phyloP scores from a whole-genome alignment of 2,797 vertebrate species.

The Bucorvus abyssinicus region DNA sequence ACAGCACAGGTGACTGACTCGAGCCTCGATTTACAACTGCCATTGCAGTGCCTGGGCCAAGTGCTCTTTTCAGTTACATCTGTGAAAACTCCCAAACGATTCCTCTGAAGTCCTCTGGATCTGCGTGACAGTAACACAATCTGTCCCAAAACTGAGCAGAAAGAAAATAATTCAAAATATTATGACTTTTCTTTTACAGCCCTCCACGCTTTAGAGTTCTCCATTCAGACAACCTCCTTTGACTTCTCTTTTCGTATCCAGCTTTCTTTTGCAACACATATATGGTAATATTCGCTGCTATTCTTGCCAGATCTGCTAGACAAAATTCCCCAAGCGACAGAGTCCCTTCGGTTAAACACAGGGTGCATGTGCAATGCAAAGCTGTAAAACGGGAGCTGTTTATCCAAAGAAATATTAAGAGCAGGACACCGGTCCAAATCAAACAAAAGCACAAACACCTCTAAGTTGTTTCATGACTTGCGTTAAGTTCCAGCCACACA shows the following conservation, averaged over 20 bases:
- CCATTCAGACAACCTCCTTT: neutral
- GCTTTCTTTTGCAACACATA: neutral
- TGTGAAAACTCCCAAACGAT: neutral
- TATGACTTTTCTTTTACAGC: neutral
- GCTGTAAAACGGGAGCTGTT: slow-evolving; percentile 43
- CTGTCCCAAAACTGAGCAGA: neutral
- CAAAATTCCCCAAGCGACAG: slow-evolving; percentile 27
- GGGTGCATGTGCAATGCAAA: neutral
- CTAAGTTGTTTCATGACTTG: slow-evolving; percentile 15
- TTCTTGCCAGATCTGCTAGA: neutral
- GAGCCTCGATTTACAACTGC: neutral
- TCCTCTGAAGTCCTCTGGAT: slow-evolving; percentile 9
- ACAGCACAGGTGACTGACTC: neutral
- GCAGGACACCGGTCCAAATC: slow-evolving; percentile 47
- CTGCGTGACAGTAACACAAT: neutral
- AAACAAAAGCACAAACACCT: slow-evolving; percentile 63
- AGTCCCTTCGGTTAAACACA: slow-evolving; percentile 31
- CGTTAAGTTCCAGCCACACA: slow-evolving; percentile 51
- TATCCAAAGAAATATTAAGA: slow-evolving; percentile 60
- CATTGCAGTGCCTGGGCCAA: neutral
- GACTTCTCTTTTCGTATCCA: neutral
- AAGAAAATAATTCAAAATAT: neutral
- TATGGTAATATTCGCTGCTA: neutral
- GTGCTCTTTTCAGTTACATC: slow-evolving; percentile 11
- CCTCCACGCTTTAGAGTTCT: neutral